A percentile compares a stretch with the other conserved stretches of the same genome.
These are phyloP conservation scores for Clupea harengus DNA, from an alignment of 2,113 vertebrate genomes.

Conservation along the genomic window DNA sequence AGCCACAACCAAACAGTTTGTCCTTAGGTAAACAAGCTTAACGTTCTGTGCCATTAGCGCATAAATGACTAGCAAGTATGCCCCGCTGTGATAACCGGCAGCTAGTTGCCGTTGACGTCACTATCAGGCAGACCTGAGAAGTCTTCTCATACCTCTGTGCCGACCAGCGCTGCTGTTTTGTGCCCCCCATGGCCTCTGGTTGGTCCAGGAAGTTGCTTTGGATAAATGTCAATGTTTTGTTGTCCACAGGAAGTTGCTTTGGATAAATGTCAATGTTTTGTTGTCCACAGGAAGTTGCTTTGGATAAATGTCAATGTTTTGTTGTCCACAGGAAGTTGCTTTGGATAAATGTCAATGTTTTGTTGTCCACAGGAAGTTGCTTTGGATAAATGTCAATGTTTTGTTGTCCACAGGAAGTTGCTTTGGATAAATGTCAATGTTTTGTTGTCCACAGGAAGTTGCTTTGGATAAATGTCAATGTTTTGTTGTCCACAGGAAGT, in stretches of 20 bases:
- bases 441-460: neutral
- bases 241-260: neutral
- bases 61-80: no score
- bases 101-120: no score
- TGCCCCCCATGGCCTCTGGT: no score
- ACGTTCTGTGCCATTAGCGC: no score
- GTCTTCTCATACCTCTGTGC: no score
- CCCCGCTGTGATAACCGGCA: no score
- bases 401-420: neutral
- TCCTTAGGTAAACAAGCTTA: no score
- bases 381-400: neutral
- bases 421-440: neutral
- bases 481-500: neutral
- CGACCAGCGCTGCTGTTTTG: no score
- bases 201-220: no score
- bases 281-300: neutral
- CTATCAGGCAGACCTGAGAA: no score
- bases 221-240: neutral
- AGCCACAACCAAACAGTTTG: no score
- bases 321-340: neutral
- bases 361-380: neutral
- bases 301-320: neutral
- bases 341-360: neutral
- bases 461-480: neutral
- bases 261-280: neutral